Conservation (phyloP, 2,797 vertebrate genomes). For the Muscicapa striata region DNA sequence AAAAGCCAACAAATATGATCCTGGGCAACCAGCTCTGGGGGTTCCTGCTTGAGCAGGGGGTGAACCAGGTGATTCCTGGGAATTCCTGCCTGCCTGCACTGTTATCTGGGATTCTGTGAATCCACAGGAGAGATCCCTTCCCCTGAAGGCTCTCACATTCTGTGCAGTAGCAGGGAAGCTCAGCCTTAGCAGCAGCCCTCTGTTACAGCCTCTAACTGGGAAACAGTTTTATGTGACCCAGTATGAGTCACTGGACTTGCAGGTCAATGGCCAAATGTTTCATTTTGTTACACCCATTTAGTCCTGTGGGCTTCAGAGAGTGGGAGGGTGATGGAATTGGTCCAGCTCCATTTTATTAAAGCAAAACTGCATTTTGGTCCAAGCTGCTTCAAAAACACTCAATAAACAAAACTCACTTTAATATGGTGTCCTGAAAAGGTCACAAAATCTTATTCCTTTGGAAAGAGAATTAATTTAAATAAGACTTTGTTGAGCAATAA, state of each 20-base stretch:
- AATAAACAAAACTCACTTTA: conserved; percentile 39
- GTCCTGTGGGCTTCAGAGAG: not conserved
- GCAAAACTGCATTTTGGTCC: conserved; percentile 14
- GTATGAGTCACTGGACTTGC: not conserved
- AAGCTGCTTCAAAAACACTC: conserved; percentile 15
- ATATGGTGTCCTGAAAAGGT: not conserved
- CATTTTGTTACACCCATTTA: conserved; percentile 43
- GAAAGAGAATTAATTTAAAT: not conserved
- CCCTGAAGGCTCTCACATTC: not conserved
- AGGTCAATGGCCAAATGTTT: conserved; percentile 48
- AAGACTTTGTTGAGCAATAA: conserved; percentile 6
- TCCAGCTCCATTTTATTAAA: conserved; percentile 33
- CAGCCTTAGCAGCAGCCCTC: not conserved
- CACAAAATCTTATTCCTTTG: conserved; percentile 3
- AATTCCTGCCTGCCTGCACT: not conserved
- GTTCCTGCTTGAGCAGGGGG: not conserved
- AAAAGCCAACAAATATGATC: not conserved
- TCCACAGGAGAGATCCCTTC: not conserved
- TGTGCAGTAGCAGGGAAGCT: not conserved
- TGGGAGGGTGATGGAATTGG: conserved; percentile 10
- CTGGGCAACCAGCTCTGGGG: not conserved
- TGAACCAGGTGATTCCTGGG: not conserved
- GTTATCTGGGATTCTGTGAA: not conserved
- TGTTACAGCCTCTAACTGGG: not conserved
- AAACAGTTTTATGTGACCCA: not conserved